Conservation (phyloP, 2,797 vertebrate genomes). For the Sternarchorhynchus goeldii region DNA sequence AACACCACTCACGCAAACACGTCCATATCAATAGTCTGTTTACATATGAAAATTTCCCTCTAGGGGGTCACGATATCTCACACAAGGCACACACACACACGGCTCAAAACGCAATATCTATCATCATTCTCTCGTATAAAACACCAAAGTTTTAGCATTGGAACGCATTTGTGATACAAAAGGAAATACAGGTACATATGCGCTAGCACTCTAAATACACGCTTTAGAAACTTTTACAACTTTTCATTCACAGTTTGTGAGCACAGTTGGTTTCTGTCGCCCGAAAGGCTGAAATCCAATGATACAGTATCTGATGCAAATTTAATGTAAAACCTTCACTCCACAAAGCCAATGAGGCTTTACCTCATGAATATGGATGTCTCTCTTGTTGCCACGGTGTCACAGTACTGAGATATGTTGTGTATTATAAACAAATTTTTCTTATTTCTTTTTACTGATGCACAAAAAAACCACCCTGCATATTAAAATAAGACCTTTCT, state of each 20-base stretch:
- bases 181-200: background rate
- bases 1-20: background rate
- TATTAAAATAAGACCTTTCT: background rate
- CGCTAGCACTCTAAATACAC: constrained; percentile 28
- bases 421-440: constrained; percentile 47
- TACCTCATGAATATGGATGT: constrained; percentile 57
- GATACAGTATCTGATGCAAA: constrained; percentile 61
- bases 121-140: background rate
- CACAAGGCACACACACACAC: background rate
- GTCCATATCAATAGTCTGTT: background rate
- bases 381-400: constrained; percentile 12
- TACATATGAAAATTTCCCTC: background rate
- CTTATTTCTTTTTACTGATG: constrained; percentile 24
- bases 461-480: constrained; percentile 26
- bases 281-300: constrained; percentile 56
- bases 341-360: constrained; percentile 59
- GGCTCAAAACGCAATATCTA: too few species aligned
- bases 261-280: constrained; percentile 55
- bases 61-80: background rate
- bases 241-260: constrained; percentile 54
- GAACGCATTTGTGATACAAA: too few species aligned
- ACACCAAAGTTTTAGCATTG: background rate
- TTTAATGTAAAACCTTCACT: constrained; percentile 58
- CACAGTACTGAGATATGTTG: constrained; percentile 27
- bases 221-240: constrained; percentile 54